Evolutionary conservation across 2,113 vertebrate genomes (phyloP).

Genomic region (Gasterosteus nipponicus): DNA sequence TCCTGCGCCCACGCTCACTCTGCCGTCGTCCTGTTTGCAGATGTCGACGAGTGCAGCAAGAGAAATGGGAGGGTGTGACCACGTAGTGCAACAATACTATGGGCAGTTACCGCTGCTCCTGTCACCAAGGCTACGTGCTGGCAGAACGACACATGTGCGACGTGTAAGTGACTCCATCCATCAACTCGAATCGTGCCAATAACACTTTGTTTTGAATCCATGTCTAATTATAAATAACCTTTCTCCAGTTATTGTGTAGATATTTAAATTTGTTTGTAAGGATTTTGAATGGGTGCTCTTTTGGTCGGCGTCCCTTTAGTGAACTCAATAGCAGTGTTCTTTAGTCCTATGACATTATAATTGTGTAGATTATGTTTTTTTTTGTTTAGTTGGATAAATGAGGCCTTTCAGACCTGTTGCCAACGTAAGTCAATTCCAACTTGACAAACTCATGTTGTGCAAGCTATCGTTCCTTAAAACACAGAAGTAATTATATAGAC

Average conservation of each 20-base stretch:
- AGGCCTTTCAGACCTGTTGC: background rate
- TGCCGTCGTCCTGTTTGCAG: slow-evolving; percentile 73
- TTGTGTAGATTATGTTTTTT: background rate
- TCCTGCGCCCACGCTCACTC: slow-evolving; percentile 29
- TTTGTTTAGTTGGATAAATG: background rate
- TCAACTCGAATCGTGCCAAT: slow-evolving; percentile 13
- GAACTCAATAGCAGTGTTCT: background rate
- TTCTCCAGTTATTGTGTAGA: background rate
- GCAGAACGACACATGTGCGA: slow-evolving; percentile 82
- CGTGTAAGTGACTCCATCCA: slow-evolving; percentile 80
- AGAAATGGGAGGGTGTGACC: slow-evolving; percentile 88
- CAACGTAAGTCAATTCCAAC: background rate
- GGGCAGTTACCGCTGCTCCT: slow-evolving; percentile 92
- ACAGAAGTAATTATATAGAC: background rate
- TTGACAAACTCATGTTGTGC: background rate
- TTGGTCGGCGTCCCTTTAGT: background rate
- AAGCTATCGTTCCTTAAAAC: background rate
- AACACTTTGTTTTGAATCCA: slow-evolving; percentile 1
- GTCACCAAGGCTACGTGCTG: slow-evolving; percentile 85
- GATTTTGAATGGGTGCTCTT: background rate
- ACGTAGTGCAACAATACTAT: slow-evolving; percentile 89
- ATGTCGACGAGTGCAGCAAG: slow-evolving; percentile 89
- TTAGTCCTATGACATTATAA: background rate
- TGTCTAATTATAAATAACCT: background rate
- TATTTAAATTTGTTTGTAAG: background rate